phyloP scores from a whole-genome alignment of 2,888 invertebrate species.

The Ectemnius continuus region DNA sequence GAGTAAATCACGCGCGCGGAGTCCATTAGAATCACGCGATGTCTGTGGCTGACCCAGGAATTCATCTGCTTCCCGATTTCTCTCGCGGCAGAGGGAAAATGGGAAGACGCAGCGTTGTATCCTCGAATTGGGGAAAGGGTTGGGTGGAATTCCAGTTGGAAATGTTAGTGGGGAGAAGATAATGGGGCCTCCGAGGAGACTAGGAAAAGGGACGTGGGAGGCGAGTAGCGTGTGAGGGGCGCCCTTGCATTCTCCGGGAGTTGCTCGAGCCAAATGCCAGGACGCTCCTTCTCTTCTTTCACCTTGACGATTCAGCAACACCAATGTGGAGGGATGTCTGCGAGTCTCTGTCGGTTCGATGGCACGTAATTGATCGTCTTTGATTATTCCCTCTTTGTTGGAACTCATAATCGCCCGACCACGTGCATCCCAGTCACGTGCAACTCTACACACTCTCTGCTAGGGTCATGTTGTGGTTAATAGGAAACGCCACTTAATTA shows the following conservation, averaged over 20 bases:
- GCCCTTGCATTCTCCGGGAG: constrained; percentile 67
- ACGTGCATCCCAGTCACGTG: too few species aligned
- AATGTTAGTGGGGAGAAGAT: constrained; percentile 26
- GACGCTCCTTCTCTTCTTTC: constrained; percentile 62
- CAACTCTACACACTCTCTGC: too few species aligned
- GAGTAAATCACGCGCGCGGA: constrained; percentile 34
- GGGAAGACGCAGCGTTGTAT: not conserved
- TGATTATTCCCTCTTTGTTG: not conserved
- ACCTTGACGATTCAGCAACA: constrained; percentile 19
- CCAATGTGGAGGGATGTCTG: too few species aligned
- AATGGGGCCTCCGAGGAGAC: not conserved
- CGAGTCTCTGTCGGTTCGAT: constrained; percentile 22
- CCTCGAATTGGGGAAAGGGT: too few species aligned
- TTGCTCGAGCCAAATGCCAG: constrained; percentile 66
- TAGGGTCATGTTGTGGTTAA: too few species aligned
- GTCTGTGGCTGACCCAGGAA: constrained; percentile 19
- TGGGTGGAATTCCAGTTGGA: not conserved
- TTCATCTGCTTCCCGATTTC: constrained; percentile 58
- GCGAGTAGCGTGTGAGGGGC: constrained; percentile 29
- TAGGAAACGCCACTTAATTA: too few species aligned
- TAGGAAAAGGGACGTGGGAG: constrained; percentile 21
- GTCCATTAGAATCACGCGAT: constrained; percentile 22
- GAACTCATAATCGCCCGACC: too few species aligned
- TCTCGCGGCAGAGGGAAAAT: constrained; percentile 25
- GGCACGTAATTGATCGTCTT: not conserved